These are phyloP conservation scores for Lycophotia porphyrea DNA, from an alignment of 2,888 invertebrate species.

Conservation along the genomic window DNA sequence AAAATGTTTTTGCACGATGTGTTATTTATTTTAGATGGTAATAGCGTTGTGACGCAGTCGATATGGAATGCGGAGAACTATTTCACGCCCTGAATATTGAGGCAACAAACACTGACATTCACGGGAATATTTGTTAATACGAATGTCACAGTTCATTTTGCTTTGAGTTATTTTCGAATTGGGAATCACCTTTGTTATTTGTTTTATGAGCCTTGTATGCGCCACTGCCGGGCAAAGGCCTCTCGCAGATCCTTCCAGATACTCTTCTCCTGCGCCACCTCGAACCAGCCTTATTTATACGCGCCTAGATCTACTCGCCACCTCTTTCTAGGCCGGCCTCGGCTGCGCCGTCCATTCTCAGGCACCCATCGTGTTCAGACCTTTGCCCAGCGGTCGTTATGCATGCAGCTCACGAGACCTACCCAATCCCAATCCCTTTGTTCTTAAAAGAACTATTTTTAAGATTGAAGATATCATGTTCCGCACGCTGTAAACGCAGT, in stretches of 20 bases:
- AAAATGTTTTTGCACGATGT: slow-evolving; percentile 48
- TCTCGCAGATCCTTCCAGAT: too few relatives aligned
- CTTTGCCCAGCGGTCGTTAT: too few relatives aligned
- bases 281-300: too few relatives aligned
- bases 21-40: slow-evolving; percentile 38
- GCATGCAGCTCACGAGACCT: too few relatives aligned
- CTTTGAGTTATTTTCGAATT: neutral
- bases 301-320: too few relatives aligned
- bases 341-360: too few relatives aligned
- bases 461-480: neutral
- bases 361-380: too few relatives aligned
- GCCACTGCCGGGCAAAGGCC: too few relatives aligned
- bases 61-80: slow-evolving; percentile 45
- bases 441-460: slow-evolving; percentile 13
- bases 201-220: too few relatives aligned
- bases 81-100: slow-evolving; percentile 24
- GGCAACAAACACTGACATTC: slow-evolving; percentile 12
- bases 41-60: slow-evolving; percentile 19
- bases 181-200: neutral
- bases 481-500: neutral
- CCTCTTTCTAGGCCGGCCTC: too few relatives aligned
- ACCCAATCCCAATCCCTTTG: neutral
- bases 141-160: neutral
- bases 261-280: too few relatives aligned
- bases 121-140: slow-evolving; percentile 11